phyloP scores from a whole-genome alignment of 2,113 vertebrate species.

The Sylvia atricapilla region DNA sequence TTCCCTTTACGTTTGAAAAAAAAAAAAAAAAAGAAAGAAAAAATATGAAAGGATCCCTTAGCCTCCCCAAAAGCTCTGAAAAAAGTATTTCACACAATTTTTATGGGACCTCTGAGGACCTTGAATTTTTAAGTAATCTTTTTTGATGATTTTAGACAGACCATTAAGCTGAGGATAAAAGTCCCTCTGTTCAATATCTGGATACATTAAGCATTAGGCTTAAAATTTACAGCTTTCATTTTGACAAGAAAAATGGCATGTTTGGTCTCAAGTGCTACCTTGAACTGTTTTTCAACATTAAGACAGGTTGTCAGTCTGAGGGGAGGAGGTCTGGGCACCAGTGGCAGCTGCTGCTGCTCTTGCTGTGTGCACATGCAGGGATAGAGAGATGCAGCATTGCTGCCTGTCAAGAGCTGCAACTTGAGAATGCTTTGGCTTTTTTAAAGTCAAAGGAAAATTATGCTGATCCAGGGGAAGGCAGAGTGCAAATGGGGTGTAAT shows the following conservation, averaged over 20 bases:
- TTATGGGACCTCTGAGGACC: slow-evolving; percentile 74
- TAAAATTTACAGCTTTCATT: slow-evolving; percentile 79
- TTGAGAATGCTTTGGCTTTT: not conserved
- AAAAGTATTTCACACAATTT: slow-evolving; percentile 46
- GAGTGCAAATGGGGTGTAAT: not conserved
- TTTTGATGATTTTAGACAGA: slow-evolving; percentile 79
- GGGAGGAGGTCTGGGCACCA: slow-evolving; percentile 53
- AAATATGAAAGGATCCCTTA: not conserved
- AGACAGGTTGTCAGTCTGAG: slow-evolving; percentile 69
- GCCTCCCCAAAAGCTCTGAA: not conserved
- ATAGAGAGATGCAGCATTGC: not conserved
- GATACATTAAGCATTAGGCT: slow-evolving; percentile 78
- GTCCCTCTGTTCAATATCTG: slow-evolving; percentile 78
- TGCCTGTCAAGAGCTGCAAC: not conserved
- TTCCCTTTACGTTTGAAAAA: not conserved
- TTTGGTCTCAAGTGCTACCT: slow-evolving; percentile 74
- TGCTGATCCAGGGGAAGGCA: not conserved
- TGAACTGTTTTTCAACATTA: slow-evolving; percentile 73
- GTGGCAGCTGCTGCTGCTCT: slow-evolving; percentile 47
- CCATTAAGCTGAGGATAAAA: slow-evolving; percentile 79
- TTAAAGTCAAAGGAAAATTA: not conserved
- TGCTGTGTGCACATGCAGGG: not conserved
- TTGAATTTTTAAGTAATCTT: slow-evolving; percentile 77
- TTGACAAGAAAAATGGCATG: slow-evolving; percentile 79
- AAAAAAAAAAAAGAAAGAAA: not conserved